A percentile compares a stretch with the other conserved stretches of the same genome.
phyloP scores from a whole-genome alignment of 1,140 invertebrate species.

The Brachionus calyciflorus region DNA sequence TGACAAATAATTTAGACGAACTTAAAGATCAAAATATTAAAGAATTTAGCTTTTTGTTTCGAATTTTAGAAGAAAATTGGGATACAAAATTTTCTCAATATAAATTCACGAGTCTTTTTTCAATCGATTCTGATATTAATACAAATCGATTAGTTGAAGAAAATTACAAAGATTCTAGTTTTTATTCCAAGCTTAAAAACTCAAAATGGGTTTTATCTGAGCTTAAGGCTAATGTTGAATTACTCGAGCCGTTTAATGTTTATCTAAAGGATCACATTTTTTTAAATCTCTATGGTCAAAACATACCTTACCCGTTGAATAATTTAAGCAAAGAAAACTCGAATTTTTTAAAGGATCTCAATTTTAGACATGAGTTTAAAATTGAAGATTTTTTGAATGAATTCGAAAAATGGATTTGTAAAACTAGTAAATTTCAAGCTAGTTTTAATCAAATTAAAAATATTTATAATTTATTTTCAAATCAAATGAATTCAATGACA shows the following conservation, averaged over 20 bases:
- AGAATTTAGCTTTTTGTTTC: not conserved
- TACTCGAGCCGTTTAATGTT: not conserved
- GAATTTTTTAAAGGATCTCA: not conserved
- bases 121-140: not conserved
- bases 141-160: not conserved
- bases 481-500: not conserved
- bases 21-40: too few relatives aligned
- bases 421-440: not conserved
- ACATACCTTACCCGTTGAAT: not conserved
- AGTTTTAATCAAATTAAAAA: conserved; percentile 4
- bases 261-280: not conserved
- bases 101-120: not conserved
- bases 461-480: not conserved
- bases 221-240: not conserved
- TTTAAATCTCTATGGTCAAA: not conserved
- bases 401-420: not conserved
- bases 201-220: not conserved
- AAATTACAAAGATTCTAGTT: not conserved
- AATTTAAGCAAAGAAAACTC: not conserved
- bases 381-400: not conserved
- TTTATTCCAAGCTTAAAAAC: not conserved
- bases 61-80: conserved; percentile 30
- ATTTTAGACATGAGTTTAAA: not conserved
- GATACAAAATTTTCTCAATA: not conserved
- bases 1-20: not conserved